Base-by-base conservation (phyloP, 1,140 invertebrate species). In the Rhyacophila brunnea region DNA sequence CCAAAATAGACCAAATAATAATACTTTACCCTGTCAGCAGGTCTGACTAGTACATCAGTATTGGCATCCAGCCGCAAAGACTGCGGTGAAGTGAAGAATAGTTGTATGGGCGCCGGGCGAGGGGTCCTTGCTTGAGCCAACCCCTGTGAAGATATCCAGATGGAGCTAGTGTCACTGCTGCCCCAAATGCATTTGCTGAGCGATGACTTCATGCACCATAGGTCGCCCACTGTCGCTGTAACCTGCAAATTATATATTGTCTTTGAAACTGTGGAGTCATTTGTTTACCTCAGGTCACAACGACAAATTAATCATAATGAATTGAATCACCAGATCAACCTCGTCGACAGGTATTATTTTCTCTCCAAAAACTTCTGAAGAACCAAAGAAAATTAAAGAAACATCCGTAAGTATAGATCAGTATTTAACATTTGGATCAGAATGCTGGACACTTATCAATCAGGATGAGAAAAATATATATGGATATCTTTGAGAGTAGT, bases 181-280 rank as follows among this genome's bases (percentile, higher is more conserved):
- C 48, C 44, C 53, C 54, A 59, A 7, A 15, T 28, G 3, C 40
- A 44, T 6, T 44, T 40, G 19, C 23, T 4, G 23, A 65, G 19
- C 1, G 43, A 43, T 23, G 53, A 60, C 14, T 55, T 34, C 48
- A 56, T 59, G 47, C 62, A 65, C 62, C 62, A 65, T 7, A 65
- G 32, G 36, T 65, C 62, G 13, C 62, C 62, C 28, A 65, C 62
- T 7, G 62, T 65, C 1, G 62, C 58, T 3, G 47, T 13, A 9
- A 64, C 34, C 62, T 64, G 53, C 19, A 58, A 58, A 40, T 6
- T 14, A 45, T 40, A 40, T 13, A n/a, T n/a, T n/a, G n/a, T n/a
- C n/a, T n/a, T n/a, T n/a, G n/a, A n/a, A n/a, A n/a, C n/a, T n/a
- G n/a, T n/a, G n/a, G n/a, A n/a, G n/a, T n/a, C n/a, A n/a, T n/a